These are phyloP conservation scores for Hemibagrus guttatus DNA, from an alignment of 2,797 vertebrate genomes.

Conservation along the genomic window DNA sequence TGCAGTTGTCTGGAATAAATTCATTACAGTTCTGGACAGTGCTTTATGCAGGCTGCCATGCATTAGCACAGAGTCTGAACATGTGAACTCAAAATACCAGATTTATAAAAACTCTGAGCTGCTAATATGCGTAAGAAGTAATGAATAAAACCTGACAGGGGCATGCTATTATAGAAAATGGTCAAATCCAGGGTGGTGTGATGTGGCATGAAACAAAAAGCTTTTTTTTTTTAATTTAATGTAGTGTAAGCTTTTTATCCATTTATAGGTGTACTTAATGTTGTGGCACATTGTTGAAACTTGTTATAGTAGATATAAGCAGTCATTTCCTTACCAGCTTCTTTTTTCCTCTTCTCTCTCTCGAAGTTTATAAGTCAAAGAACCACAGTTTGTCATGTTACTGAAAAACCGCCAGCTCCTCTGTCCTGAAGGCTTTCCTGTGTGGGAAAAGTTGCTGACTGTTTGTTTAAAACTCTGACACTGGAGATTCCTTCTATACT, in stretches of 20 bases:
- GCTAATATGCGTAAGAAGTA: background rate
- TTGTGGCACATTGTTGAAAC: background rate
- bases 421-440: background rate
- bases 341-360: background rate
- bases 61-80: background rate
- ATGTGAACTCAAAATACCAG: background rate
- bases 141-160: background rate
- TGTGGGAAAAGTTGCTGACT: background rate
- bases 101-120: background rate
- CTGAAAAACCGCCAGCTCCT: background rate
- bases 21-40: background rate
- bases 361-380: background rate
- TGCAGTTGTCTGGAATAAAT: constrained; percentile 18
- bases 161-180: background rate
- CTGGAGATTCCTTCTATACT: background rate
- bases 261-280: no score
- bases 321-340: background rate
- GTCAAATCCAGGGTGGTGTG: background rate
- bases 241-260: background rate
- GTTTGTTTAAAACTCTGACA: background rate
- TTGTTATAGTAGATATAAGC: background rate
- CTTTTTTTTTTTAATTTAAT: background rate
- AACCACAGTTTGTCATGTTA: background rate
- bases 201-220: background rate
- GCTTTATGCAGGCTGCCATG: background rate